Evolutionary conservation across 2,113 vertebrate species (phyloP).

Genomic region (Cyprinus carpio): DNA sequence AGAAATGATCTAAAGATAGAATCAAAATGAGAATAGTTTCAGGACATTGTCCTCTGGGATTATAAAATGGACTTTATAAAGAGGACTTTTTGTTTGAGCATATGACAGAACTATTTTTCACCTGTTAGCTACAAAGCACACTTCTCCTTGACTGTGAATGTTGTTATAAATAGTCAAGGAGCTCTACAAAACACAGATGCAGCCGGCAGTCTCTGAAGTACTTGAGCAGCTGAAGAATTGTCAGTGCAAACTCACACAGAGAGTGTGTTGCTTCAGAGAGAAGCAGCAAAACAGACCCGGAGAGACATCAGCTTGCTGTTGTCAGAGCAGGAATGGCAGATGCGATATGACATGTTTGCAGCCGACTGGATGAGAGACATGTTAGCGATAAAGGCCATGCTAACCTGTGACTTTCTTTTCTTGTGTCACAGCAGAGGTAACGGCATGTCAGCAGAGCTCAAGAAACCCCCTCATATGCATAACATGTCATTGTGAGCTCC

Average conservation of each 20-base stretch:
- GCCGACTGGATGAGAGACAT: not conserved
- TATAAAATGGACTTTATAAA: not conserved
- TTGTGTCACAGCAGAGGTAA: not conserved
- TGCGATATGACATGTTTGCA: not conserved
- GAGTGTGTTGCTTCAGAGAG: not conserved
- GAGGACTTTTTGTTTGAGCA: slow-evolving; percentile 3
- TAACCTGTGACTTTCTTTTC: not conserved
- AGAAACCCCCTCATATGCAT: not conserved
- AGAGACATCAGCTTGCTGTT: not conserved
- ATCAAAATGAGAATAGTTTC: not conserved
- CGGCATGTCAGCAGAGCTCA: not conserved
- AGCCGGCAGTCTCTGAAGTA: not conserved
- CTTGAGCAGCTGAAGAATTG: not conserved
- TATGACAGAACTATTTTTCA: slow-evolving; percentile 21
- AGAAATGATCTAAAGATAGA: not conserved
- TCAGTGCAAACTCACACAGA: not conserved
- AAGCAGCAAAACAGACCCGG: not conserved
- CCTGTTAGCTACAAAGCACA: not conserved
- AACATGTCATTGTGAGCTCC: not conserved
- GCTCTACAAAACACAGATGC: slow-evolving; percentile 1
- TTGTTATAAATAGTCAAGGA: slow-evolving; percentile 27
- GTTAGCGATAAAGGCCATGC: slow-evolving; percentile 7
- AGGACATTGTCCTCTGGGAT: not conserved
- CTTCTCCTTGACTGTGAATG: slow-evolving; percentile 5
- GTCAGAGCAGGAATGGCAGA: not conserved